These are phyloP conservation scores for Dolichopus griseipennis DNA, from an alignment of 2,888 invertebrate genomes.

Conservation along the genomic window DNA sequence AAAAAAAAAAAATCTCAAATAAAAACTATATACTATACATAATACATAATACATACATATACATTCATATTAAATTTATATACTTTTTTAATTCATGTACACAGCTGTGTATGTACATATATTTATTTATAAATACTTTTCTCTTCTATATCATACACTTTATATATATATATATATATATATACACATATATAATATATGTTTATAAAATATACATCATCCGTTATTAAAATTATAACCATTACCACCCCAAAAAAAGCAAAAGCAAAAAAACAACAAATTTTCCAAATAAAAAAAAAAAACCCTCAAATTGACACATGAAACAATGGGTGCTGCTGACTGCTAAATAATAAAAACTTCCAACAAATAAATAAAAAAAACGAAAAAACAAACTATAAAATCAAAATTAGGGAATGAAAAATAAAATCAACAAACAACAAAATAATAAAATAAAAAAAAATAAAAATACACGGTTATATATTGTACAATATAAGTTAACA, in stretches of 20 bases:
- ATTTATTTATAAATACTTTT: background rate
- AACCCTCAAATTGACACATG: conserved; percentile 4
- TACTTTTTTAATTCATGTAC: too few relatives aligned
- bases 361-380: background rate
- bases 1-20: too few relatives aligned
- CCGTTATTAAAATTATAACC: conserved; percentile 2
- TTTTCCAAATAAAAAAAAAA: background rate
- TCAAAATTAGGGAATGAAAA: background rate
- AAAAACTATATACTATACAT: too few relatives aligned
- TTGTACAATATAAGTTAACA: too few relatives aligned
- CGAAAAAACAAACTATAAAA: background rate
- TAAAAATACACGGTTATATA: too few relatives aligned
- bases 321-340: conserved; percentile 6
- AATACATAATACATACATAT: background rate
- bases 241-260: background rate
- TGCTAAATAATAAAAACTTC: background rate
- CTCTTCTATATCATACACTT: background rate
- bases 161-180: background rate
- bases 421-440: background rate
- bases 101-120: background rate
- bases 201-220: background rate
- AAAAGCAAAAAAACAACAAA: background rate
- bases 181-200: background rate
- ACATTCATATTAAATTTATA: background rate
- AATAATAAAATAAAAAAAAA: background rate